A percentile compares a stretch with the other conserved stretches of the same genome.
phyloP scores from a whole-genome alignment of 2,113 vertebrate genomes.

The Neoarius graeffei region DNA sequence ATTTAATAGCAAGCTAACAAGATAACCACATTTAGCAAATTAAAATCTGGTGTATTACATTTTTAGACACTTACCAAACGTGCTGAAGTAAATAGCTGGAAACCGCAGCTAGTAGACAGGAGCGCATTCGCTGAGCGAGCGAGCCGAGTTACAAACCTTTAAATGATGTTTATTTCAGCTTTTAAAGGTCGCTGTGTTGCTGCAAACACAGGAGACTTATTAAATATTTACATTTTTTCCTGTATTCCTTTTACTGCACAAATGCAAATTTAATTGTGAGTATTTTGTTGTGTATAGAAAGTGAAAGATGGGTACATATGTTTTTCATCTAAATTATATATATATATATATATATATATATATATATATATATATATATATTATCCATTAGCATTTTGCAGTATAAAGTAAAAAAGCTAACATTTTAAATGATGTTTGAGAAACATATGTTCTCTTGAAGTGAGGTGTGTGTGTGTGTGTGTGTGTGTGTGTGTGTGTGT shows the following conservation, averaged over 20 bases:
- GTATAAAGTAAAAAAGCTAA: not conserved
- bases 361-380: too few species aligned
- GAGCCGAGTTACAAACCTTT: not conserved
- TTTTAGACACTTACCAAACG: not conserved
- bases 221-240: not conserved
- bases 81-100: not conserved
- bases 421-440: not conserved
- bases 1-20: not conserved
- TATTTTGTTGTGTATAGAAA: not conserved
- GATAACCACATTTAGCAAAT: not conserved
- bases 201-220: not conserved
- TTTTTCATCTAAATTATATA: not conserved
- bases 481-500: conserved; percentile 28
- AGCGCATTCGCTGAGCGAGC: not conserved
- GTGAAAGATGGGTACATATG: not conserved
- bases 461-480: not conserved
- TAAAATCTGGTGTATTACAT: not conserved
- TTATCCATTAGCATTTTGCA: not conserved
- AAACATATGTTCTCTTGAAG: not conserved
- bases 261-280: not conserved
- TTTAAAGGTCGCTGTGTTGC: not conserved
- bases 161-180: not conserved
- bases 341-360: too few species aligned
- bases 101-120: not conserved
- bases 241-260: not conserved